These are phyloP conservation scores for Endomychus coccineus DNA, from an alignment of 2,888 invertebrate species.

Conservation along the genomic window DNA sequence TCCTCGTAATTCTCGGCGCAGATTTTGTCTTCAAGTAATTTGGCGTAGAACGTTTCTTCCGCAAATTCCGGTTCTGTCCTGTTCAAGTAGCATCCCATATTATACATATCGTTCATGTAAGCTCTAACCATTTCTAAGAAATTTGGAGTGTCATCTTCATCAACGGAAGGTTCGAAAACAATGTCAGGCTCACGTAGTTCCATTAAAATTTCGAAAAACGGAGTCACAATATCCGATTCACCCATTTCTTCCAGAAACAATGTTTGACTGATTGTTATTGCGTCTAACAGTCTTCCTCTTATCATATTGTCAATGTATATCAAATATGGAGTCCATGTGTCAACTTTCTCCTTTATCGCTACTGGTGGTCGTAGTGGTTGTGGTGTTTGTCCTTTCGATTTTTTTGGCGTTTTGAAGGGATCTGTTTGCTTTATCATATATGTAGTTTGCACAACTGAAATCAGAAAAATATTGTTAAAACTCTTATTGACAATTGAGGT, in stretches of 20 bases:
- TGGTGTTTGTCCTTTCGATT: too few relatives aligned
- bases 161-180: slow-evolving; percentile 65
- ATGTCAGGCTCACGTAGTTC: slow-evolving; percentile 68
- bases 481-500: too few relatives aligned
- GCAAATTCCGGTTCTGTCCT: slow-evolving; percentile 38
- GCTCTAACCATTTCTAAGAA: slow-evolving; percentile 60
- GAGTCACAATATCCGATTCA: slow-evolving; percentile 35
- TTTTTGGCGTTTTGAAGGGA: too few relatives aligned
- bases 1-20: not conserved
- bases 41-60: not conserved
- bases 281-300: not conserved
- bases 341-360: too few relatives aligned
- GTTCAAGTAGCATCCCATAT: slow-evolving; percentile 63
- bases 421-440: too few relatives aligned
- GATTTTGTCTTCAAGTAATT: not conserved
- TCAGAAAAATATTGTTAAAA: too few relatives aligned
- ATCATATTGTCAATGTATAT: slow-evolving; percentile 23
- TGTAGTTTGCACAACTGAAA: too few relatives aligned
- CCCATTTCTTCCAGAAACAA: slow-evolving; percentile 55
- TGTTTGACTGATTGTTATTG: slow-evolving; percentile 33
- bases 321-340: too few relatives aligned
- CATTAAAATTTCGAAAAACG: slow-evolving; percentile 71
- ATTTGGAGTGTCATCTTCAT: slow-evolving; percentile 56
- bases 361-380: too few relatives aligned
- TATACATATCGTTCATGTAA: slow-evolving; percentile 69